Evolutionary conservation across 2,113 vertebrate genomes (phyloP).

Genomic region (Meleagris gallopavo): DNA sequence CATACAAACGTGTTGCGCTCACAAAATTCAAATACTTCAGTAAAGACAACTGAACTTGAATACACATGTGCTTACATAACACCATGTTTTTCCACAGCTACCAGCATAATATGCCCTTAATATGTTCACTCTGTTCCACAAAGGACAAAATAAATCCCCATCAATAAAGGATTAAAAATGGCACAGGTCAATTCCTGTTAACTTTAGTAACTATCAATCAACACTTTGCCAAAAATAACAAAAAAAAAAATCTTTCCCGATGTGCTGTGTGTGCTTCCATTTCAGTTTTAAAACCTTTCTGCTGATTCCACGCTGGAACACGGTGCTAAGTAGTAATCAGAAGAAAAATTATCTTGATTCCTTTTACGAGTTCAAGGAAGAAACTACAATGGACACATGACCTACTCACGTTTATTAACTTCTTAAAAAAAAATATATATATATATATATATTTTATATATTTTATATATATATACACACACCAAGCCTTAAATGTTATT

Average conservation of each 20-base stretch:
- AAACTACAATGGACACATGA: not conserved
- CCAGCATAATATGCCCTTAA: conserved; percentile 61
- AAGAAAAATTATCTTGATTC: not conserved
- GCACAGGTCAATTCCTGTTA: conserved; percentile 55
- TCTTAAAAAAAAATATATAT: not conserved
- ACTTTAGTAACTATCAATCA: conserved; percentile 53
- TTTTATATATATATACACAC: not conserved
- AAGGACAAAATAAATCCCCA: conserved; percentile 58
- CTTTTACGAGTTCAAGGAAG: not conserved
- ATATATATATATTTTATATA: too few relatives aligned
- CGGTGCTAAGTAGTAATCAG: not conserved
- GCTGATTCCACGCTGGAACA: not conserved
- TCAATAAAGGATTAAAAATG: conserved; percentile 69
- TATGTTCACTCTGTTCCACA: conserved; percentile 51
- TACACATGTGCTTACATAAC: conserved; percentile 27
- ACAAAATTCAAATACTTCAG: conserved; percentile 8
- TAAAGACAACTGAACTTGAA: not conserved
- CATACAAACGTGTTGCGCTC: not conserved
- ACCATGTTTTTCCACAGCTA: conserved; percentile 55
- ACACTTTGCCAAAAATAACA: conserved; percentile 39
- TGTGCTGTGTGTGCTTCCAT: not conserved
- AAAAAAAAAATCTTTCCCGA: not conserved
- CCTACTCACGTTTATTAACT: not conserved
- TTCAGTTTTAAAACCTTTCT: not conserved
- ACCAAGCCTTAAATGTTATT: not conserved